Conservation (phyloP, 92 coral and sea anemone genomes). For the Palythoa heliodiscus region DNA sequence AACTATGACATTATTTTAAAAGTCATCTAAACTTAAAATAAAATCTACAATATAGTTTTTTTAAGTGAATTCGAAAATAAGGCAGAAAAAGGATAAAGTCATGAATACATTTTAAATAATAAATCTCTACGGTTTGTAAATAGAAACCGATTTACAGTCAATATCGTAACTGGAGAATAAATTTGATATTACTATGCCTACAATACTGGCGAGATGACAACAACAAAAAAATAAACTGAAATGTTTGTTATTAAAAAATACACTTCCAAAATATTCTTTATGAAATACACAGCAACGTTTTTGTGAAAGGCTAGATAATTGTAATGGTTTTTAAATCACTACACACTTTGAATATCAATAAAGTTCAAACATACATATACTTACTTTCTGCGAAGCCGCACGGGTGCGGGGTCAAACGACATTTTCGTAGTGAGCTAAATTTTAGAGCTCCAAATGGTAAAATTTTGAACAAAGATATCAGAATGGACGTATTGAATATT, state of each 20-base stretch:
- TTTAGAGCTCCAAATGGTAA: not conserved
- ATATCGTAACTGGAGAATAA: not conserved
- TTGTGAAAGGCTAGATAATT: not conserved
- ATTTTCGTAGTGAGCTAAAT: slow-evolving; percentile 50
- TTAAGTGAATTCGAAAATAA: too few relatives aligned
- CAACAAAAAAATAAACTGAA: not conserved
- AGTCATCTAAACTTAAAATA: too few relatives aligned
- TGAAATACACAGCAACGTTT: not conserved
- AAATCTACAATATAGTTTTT: too few relatives aligned
- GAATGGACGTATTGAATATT: not conserved
- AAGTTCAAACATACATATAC: slow-evolving; percentile 26
- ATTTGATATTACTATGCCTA: not conserved
- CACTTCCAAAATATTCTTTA: not conserved
- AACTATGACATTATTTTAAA: too few relatives aligned
- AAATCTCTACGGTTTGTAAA: too few relatives aligned
- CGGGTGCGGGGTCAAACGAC: slow-evolving; percentile 82
- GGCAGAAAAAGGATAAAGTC: too few relatives aligned
- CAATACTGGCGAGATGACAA: not conserved
- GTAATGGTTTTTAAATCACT: not conserved
- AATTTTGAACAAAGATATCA: not conserved
- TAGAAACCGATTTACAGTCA: too few relatives aligned
- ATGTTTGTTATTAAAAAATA: not conserved
- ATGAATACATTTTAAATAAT: too few relatives aligned
- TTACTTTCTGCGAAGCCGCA: slow-evolving; percentile 77
- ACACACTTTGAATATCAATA: not conserved